A percentile compares a stretch with the other conserved stretches of the same genome.
These are phyloP conservation scores for Scyliorhinus canicula DNA, from an alignment of 2,797 vertebrate species.

Conservation along the genomic window DNA sequence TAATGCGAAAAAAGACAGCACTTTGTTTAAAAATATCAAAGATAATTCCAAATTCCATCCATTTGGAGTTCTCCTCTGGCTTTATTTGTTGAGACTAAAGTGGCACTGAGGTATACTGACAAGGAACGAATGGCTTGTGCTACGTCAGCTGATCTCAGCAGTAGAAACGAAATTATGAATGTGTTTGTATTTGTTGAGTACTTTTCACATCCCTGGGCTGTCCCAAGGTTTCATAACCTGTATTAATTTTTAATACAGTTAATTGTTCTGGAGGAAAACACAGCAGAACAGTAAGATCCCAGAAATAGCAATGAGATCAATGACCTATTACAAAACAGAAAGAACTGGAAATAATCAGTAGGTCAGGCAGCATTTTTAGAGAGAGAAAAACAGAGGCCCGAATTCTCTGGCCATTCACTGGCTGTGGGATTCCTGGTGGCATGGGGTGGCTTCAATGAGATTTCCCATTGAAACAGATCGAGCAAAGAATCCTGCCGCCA, in stretches of 20 bases:
- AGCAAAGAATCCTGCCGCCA: no score
- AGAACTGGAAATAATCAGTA: neutral
- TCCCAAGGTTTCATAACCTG: neutral
- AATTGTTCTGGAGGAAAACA: neutral
- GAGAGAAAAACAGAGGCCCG: neutral
- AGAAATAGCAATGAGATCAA: neutral
- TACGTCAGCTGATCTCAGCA: neutral
- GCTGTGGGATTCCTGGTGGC: no score
- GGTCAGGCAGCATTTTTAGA: neutral
- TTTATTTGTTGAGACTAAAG: neutral
- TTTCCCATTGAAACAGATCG: no score
- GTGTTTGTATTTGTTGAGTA: neutral
- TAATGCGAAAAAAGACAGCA: neutral
- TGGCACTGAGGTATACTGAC: neutral
- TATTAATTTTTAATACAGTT: neutral
- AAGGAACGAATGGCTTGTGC: neutral
- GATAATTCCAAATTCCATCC: neutral
- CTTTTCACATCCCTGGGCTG: neutral
- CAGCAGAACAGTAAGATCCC: neutral
- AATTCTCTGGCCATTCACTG: no score
- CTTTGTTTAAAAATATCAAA: constrained; percentile 12
- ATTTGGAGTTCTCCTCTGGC: neutral
- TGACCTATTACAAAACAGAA: neutral
- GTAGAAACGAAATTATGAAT: neutral
- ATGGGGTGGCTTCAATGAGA: no score